Conservation (phyloP, 2,888 invertebrate species). For the Drosophila lacicola region DNA sequence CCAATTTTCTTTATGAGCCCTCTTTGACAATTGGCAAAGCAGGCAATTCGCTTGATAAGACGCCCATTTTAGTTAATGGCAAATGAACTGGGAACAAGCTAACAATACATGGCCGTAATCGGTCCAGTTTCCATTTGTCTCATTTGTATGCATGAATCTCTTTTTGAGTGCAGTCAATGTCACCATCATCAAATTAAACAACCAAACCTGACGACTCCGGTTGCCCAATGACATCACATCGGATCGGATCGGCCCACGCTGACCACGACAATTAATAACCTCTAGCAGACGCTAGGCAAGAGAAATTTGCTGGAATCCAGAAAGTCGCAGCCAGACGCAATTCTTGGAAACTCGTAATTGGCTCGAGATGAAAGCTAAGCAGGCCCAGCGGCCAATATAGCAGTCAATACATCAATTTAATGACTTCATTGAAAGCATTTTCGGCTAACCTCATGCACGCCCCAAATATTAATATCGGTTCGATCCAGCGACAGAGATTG, state of each 20-base stretch:
- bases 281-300: slow-evolving; percentile 26
- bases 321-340: slow-evolving; percentile 31
- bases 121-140: slow-evolving; percentile 26
- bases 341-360: slow-evolving; percentile 79
- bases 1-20: slow-evolving; percentile 53
- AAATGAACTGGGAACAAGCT: slow-evolving; percentile 36
- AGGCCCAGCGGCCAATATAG: slow-evolving; percentile 50
- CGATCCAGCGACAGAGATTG: slow-evolving; percentile 12
- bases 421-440: slow-evolving; percentile 81
- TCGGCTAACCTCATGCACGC: slow-evolving; percentile 54
- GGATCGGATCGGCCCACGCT: slow-evolving; percentile 32
- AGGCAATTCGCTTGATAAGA: slow-evolving; percentile 14
- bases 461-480: slow-evolving; percentile 44
- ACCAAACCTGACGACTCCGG: neutral
- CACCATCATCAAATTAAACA: slow-evolving; percentile 5
- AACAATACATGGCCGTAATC: slow-evolving; percentile 35
- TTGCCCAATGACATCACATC: slow-evolving; percentile 60
- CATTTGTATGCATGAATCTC: slow-evolving; percentile 48
- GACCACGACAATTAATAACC: slow-evolving; percentile 10
- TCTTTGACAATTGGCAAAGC: slow-evolving; percentile 35
- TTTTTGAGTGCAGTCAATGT: slow-evolving; percentile 46
- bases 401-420: slow-evolving; percentile 80
- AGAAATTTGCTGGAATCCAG: slow-evolving; percentile 30
- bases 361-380: slow-evolving; percentile 59
- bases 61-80: slow-evolving; percentile 35